phyloP scores from a whole-genome alignment of 2,113 vertebrate genomes.

The Copsychus sechellarum region DNA sequence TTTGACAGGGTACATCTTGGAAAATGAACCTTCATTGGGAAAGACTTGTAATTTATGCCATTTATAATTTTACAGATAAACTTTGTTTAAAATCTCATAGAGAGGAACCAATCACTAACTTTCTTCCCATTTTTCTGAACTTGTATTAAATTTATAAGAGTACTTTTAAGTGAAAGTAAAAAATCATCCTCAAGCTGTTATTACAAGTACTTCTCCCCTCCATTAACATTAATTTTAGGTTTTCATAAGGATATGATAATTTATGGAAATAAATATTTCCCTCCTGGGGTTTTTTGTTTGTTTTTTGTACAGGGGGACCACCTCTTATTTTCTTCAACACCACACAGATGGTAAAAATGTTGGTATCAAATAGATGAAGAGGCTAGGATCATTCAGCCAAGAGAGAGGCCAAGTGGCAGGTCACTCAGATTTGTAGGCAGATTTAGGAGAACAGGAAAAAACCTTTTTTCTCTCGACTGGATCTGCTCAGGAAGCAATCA shows the following conservation, averaged over 20 bases:
- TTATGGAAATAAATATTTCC: background rate
- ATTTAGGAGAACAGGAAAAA: background rate
- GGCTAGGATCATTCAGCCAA: background rate
- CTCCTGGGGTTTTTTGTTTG: background rate
- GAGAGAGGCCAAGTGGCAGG: background rate
- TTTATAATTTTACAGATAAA: slow-evolving; percentile 17
- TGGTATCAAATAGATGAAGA: background rate
- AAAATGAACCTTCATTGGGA: background rate
- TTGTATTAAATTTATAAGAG: background rate
- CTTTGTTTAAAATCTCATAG: background rate
- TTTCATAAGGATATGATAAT: background rate
- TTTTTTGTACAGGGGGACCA: background rate
- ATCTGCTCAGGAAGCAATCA: background rate
- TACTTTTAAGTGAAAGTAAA: background rate
- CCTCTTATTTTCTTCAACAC: background rate
- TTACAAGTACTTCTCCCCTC: background rate
- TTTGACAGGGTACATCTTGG: background rate
- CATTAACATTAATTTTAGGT: background rate
- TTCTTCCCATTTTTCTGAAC: background rate
- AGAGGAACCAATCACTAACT: background rate
- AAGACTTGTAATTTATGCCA: background rate
- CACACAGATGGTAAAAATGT: background rate
- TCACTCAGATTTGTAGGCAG: background rate
- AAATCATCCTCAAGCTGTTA: background rate
- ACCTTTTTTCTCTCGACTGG: background rate